These are phyloP conservation scores for Slavum lentiscoides DNA, from an alignment of 2,888 invertebrate species.

Conservation along the genomic window DNA sequence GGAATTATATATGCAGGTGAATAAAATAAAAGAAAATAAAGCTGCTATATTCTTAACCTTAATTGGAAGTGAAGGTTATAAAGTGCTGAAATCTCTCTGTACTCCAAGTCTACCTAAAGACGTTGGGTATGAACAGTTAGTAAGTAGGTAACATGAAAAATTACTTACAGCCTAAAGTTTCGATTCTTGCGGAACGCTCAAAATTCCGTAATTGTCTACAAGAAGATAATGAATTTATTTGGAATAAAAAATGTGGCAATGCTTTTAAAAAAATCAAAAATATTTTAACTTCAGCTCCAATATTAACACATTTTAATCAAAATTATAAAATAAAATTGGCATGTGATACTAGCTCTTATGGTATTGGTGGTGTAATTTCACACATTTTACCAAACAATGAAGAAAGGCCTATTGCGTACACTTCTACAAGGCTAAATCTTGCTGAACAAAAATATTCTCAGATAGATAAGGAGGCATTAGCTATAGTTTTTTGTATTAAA, in stretches of 20 bases:
- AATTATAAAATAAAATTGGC: slow-evolving; percentile 57
- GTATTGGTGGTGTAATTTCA: slow-evolving; percentile 58
- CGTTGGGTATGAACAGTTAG: slow-evolving; percentile 1
- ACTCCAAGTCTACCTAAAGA: slow-evolving; percentile 9
- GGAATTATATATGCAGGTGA: background rate
- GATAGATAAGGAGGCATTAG: slow-evolving; percentile 57
- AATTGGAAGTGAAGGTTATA: slow-evolving; percentile 30
- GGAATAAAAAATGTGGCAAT: slow-evolving; percentile 24
- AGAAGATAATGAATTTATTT: slow-evolving; percentile 22
- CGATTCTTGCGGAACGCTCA: background rate
- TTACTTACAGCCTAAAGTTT: slow-evolving; percentile 32
- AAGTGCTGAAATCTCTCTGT: slow-evolving; percentile 3
- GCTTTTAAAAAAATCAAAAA: slow-evolving; percentile 48
- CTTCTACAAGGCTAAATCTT: slow-evolving; percentile 55
- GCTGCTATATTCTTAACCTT: slow-evolving; percentile 26
- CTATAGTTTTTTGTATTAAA: slow-evolving; percentile 57
- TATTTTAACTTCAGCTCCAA: slow-evolving; percentile 48
- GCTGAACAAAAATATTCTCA: slow-evolving; percentile 57
- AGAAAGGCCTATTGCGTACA: slow-evolving; percentile 56
- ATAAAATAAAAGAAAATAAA: slow-evolving; percentile 4
- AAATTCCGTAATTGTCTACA: slow-evolving; percentile 12
- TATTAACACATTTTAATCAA: slow-evolving; percentile 55
- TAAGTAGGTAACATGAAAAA: slow-evolving; percentile 17
- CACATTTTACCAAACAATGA: slow-evolving; percentile 55
- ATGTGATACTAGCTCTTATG: slow-evolving; percentile 59